A percentile compares a stretch with the other conserved stretches of the same genome.
phyloP scores from a whole-genome alignment of 2,113 vertebrate genomes.

The Cepphus grylle region DNA sequence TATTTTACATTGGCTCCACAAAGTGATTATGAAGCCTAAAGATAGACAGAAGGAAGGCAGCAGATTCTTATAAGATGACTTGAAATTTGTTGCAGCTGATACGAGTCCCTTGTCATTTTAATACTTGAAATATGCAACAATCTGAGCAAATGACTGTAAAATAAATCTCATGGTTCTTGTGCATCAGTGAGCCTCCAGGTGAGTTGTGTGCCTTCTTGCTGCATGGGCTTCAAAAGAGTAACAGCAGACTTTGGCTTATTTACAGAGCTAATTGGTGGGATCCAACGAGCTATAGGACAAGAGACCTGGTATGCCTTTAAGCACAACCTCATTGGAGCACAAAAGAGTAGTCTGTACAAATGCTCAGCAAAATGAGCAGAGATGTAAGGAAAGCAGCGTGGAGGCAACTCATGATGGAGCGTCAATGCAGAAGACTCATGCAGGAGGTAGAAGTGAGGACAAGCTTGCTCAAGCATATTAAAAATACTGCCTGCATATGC shows the following conservation, averaged over 20 bases:
- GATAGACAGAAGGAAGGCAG: not conserved
- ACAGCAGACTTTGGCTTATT: not conserved
- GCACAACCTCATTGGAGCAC: not conserved
- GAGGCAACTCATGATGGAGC: not conserved
- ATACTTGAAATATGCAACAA: not conserved
- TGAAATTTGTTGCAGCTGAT: not conserved
- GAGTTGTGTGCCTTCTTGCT: not conserved
- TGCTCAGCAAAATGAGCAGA: not conserved
- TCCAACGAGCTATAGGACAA: not conserved
- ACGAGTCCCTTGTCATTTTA: not conserved
- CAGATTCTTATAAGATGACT: not conserved
- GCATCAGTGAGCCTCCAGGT: not conserved
- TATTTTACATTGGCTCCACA: not conserved
- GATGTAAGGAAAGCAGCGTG: not conserved
- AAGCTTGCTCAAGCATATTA: accelerated
- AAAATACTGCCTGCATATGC: not conserved
- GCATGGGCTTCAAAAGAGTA: not conserved
- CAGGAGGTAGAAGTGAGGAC: not conserved
- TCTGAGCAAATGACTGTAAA: not conserved
- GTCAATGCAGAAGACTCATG: accelerated
- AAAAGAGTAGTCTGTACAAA: not conserved
- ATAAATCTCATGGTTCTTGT: not conserved
- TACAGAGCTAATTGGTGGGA: not conserved
- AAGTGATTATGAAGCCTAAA: not conserved
- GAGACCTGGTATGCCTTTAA: not conserved